Percentiles rank a stretch among this genome's conserved stretches.
Evolutionary conservation across 53 echinoderm and acorn worm genomes (phyloP).

Genomic region (Holothuria scabra): DNA sequence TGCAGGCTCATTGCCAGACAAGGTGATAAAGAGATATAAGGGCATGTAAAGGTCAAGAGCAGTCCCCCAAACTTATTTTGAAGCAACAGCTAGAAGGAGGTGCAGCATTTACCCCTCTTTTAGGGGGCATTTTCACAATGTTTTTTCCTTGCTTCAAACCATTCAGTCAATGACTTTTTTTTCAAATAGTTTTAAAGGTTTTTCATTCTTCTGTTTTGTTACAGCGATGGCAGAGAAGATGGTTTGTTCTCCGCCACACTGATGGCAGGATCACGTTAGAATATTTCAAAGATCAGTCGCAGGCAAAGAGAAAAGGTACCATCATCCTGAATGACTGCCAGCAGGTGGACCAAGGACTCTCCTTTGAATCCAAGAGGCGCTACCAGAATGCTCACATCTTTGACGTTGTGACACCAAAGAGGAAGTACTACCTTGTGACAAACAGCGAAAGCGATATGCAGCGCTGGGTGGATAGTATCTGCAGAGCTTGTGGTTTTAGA

Average conservation of each 20-base stretch:
- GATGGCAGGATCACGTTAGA: conserved; percentile 60
- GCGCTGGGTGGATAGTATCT: conserved; percentile 90
- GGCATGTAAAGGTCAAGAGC: no score
- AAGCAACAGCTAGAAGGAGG: no score
- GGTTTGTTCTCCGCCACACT: conserved; percentile 78
- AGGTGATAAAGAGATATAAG: no score
- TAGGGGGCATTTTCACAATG: no score
- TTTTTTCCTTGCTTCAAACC: no score
- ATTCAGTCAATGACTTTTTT: no score
- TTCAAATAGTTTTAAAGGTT: no score
- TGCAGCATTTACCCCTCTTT: no score
- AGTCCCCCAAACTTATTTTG: no score
- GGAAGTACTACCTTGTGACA: conserved; percentile 93
- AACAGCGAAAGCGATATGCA: conserved; percentile 89
- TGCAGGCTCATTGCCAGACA: no score
- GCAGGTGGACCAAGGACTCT: conserved; percentile 90
- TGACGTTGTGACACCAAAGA: conserved; percentile 83
- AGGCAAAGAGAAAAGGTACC: conserved; percentile 73
- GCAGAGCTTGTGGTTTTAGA: conserved; percentile 88
- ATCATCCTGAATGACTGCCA: conserved; percentile 87
- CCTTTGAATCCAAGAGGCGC: conserved; percentile 78
- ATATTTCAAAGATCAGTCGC: conserved; percentile 85
- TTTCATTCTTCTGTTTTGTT: neutral
- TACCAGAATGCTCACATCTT: conserved; percentile 82
- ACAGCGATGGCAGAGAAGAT: conserved; percentile 93